Base-by-base conservation (phyloP, 2,888 invertebrate species). In the Monopis laevigella region DNA sequence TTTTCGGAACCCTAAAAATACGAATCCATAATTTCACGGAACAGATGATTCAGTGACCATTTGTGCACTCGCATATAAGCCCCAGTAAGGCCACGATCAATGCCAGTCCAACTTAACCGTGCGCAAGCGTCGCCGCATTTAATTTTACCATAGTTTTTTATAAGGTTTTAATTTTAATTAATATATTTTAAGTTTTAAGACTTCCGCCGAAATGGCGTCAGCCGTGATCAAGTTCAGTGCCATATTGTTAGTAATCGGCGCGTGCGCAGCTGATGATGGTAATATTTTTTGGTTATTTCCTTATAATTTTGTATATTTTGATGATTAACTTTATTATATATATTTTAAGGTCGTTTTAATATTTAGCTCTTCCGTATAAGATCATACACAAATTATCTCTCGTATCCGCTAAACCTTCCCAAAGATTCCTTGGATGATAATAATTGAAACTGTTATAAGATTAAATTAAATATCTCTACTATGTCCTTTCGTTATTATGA, bases 141-240 rank as follows among this genome's bases (percentile, higher is more conserved):
- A 50, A 51, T 48, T 28, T 41, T 26, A 12, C n/a, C n/a, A n/a
- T n/a, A 30, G 45, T 55, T 57, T 56, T 53, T 51, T 40, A 54
- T 52, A 54, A 53, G 46, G 48, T 48, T 45, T 45, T 51, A 49
- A 53, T 50, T 51, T 55, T 49, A 50, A 50, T 52, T 48, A 45
- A 53, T 58, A 17, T 51, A 49, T 53, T 50, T 52, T 55, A 49
- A 50, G 50, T 51, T n/a, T 47, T 45, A 53, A 57, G 50, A 48
- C 53, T 53, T 47, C 46, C 50, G 59, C 54, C 60, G 51, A 52
- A 43, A 77, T 78, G 78, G 62, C 72, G 59, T 72, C 73, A 50
- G 61, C 68, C 59, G 71, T 77, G 65, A 61, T 77, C 43, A 74
- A 64, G 65, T 69, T 80, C 48, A 67, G 78, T 80, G 78, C 66